Evolutionary conservation across 1,140 invertebrate genomes (phyloP), one percentile per base, ranked within the genome.

Genomic region (Zaprionus nigranus): DNA sequence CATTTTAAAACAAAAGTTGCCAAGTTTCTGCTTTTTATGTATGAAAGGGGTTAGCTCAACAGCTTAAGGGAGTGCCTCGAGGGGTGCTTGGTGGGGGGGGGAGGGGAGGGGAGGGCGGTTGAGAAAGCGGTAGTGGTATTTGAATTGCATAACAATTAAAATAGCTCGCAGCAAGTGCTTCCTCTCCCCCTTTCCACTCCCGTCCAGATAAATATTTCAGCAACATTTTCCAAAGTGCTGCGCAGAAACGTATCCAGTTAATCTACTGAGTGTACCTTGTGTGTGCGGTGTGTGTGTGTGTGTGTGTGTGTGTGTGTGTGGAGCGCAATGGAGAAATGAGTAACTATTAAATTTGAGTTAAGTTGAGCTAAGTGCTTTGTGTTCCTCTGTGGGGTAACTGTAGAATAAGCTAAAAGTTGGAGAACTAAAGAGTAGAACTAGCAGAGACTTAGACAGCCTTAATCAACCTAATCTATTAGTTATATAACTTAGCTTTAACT

Each of bases 61-160:
- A 63, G 24, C 26, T 34, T 60, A 46, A 46, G 40, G 40, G 40
- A 17, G 40, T 46, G 30, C 30, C 30, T 34, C 9, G 30, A 34
- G 38, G 5, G 38, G 1, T 0, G 38, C 5, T 3, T n/a, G 38
- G 26, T 7, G n/a, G 1, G 1, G 24, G 11, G n/a, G n/a, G n/a
- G n/a, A n/a, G n/a, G n/a, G n/a, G n/a, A n/a, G n/a, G 20, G 36
- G 2, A 11, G 17, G 3, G 22, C 24, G 22, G 20, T 2, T 43
- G 7, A 43, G 56, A 24, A 12, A 22, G 9, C 13, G 26, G 9
- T 59, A 30, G 15, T 68, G 15, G 51, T 51, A 74, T 82, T 74
- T 77, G 76, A 79, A 87, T 87, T 87, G 83, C 81, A 87, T 78
- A 88, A 81, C 84, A 87, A 87, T 87, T 87, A 83, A 83, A 83